phyloP scores from a whole-genome alignment of 2,797 vertebrate genomes.

The Dendrocincla tyrannina region DNA sequence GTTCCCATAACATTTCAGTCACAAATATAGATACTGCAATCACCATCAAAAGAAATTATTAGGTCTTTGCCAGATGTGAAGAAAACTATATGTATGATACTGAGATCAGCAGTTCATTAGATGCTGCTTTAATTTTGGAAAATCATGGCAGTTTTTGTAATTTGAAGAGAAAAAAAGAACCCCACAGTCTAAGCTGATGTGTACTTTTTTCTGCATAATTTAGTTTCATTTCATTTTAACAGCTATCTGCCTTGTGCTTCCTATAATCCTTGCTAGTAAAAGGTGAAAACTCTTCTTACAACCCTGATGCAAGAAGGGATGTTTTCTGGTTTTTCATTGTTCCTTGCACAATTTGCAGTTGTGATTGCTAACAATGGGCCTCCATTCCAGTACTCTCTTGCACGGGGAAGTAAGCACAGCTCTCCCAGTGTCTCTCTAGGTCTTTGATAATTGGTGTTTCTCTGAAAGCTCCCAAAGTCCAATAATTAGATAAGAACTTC shows the following conservation, averaged over 20 bases:
- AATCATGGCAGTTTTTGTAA: neutral
- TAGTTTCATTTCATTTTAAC: constrained; percentile 14
- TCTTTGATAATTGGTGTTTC: neutral
- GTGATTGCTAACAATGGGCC: neutral
- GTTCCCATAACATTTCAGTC: neutral
- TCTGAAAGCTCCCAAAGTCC: neutral
- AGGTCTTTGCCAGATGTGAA: neutral
- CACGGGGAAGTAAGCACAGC: neutral
- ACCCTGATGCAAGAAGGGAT: neutral
- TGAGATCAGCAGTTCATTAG: neutral
- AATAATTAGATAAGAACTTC: neutral
- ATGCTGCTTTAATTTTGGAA: neutral
- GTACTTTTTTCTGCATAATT: constrained; percentile 3
- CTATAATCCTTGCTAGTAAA: neutral
- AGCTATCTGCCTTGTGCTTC: neutral
- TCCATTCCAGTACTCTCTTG: neutral
- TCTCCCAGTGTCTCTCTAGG: neutral
- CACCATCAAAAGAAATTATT: neutral
- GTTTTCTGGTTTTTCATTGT: neutral
- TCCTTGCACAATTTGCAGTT: neutral
- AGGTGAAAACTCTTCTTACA: constrained; percentile 7
- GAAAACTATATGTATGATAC: neutral
- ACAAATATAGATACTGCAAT: neutral
- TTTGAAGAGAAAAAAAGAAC: neutral
- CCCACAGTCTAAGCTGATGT: neutral